Percentiles rank a stretch among this genome's conserved stretches.
Conservation (phyloP, 2,113 vertebrate genomes). For the Leptobrachium ailaonicum region DNA sequence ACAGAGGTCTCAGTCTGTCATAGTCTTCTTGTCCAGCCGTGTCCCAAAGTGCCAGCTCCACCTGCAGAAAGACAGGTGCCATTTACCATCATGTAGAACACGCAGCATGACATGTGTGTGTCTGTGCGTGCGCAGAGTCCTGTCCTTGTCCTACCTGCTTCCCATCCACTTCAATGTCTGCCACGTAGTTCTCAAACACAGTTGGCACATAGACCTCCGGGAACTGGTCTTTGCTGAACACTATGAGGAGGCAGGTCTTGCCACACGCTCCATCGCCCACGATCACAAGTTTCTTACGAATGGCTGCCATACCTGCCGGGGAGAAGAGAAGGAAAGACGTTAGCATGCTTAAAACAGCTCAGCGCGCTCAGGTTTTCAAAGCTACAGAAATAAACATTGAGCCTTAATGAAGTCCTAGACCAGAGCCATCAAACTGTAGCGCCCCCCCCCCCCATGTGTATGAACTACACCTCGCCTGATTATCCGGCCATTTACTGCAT, state of each 20-base stretch:
- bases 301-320: constrained; percentile 91
- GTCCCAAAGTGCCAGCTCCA: constrained; percentile 97
- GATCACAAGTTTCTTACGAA: constrained; percentile 98
- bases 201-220: constrained; percentile 98
- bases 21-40: constrained; percentile 98
- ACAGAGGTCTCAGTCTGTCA: constrained; percentile 93
- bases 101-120: background rate
- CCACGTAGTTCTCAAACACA: constrained; percentile 97
- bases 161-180: constrained; percentile 95
- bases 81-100: background rate
- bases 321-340: constrained; percentile 36
- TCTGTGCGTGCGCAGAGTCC: background rate
- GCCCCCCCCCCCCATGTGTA: no score
- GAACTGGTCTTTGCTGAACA: constrained; percentile 98
- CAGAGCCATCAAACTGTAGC: no score
- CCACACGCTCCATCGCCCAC: constrained; percentile 98
- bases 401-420: no score
- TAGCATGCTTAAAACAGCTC: no score
- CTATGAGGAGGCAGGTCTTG: constrained; percentile 96
- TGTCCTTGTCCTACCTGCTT: constrained; percentile 81
- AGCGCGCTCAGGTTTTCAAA: no score
- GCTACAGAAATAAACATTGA: no score
- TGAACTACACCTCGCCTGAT: no score
- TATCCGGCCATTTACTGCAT: no score
- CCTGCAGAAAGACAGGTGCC: constrained; percentile 64